Evolutionary conservation across 2,888 invertebrate species (phyloP), one percentile per base, ranked within the genome.

Genomic region (Acheta domesticus): DNA sequence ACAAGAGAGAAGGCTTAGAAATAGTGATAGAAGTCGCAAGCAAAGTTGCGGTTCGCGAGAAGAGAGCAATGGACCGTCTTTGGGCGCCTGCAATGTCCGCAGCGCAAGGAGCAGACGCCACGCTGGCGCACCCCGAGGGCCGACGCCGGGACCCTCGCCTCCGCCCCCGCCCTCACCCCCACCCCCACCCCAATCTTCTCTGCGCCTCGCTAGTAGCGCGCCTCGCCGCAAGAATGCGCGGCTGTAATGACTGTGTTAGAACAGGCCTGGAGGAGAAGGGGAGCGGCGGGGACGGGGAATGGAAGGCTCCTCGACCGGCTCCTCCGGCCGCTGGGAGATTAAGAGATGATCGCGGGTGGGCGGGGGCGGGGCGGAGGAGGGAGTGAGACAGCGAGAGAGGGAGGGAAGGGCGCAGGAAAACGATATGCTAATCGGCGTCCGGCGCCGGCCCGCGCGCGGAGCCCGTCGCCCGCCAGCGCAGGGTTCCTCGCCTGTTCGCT

Each of bases 391-490:
- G 19, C 2, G 62, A 19, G 14, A 16, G 5, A 62, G 62, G 12
- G n/a, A 62, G 62, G 14, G 62, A 62, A 62, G n/a, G 62, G 62
- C 62, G 62, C 62, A 19, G 62, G 62, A 62, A 62, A 62, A 62
- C 62, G 62, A 62, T 62, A 62, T 62, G 62, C 62, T 62, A 62
- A 62, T 62, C 16, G 62, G 14, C 62, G 16, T 12, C n/a, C 16
- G 14, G n/a, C 62, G 36, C n/a, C 62, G 62, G 62, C 62, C 62
- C 62, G 14, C 62, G 36, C 36, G 62, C 62, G 62, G 62, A 19
- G 16, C n/a, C 14, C 62, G 36, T 62, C 62, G 62, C 16, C 62
- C 62, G 16, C n/a, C 62, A 62, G 16, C 62, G 14, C 62, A 14
- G 1, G 16, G 62, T n/a, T 62, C 14, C 62, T 14, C 14, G 62